A percentile compares a stretch with the other conserved stretches of the same genome.
These are phyloP conservation scores for Polypterus senegalus DNA, from an alignment of 2,113 vertebrate species.

Conservation along the genomic window DNA sequence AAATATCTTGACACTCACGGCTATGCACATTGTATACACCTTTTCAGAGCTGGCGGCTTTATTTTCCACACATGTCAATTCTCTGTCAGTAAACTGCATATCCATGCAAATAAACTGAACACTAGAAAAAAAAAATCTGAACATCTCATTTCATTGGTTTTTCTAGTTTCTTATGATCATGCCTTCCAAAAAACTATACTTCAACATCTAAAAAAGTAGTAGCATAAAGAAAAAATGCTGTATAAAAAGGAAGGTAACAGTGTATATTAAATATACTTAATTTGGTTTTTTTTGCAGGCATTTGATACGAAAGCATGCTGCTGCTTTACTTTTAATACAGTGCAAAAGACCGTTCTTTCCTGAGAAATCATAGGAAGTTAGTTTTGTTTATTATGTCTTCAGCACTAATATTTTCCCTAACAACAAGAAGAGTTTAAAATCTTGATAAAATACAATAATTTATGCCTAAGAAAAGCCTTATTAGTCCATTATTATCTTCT, in stretches of 20 bases:
- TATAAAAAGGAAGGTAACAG: too few relatives aligned
- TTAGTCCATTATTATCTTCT: too few relatives aligned
- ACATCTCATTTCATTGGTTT: not conserved
- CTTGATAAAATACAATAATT: too few relatives aligned
- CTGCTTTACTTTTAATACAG: slow-evolving; percentile 41
- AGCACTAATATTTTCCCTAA: too few relatives aligned
- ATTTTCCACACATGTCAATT: slow-evolving; percentile 26
- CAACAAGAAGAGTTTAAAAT: too few relatives aligned
- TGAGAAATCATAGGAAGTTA: slow-evolving; percentile 42
- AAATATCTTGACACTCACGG: slow-evolving; percentile 19
- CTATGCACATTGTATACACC: slow-evolving; percentile 28
- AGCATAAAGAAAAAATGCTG: too few relatives aligned
- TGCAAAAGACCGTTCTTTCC: slow-evolving; percentile 50
- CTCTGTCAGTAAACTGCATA: slow-evolving; percentile 33
- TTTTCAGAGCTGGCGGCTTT: slow-evolving; percentile 28
- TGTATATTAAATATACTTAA: too few relatives aligned
- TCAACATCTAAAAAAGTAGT: too few relatives aligned
- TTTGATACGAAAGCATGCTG: slow-evolving; percentile 32
- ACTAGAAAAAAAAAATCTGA: not conserved
- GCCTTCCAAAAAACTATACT: slow-evolving; percentile 4
- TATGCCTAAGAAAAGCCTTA: too few relatives aligned
- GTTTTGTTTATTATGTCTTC: slow-evolving; percentile 17
- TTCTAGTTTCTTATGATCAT: slow-evolving; percentile 1
- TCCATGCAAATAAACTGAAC: slow-evolving; percentile 40
- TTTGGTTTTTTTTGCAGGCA: slow-evolving; percentile 26